These are phyloP conservation scores for Xestia xanthographa DNA, from an alignment of 2,888 invertebrate species.

Conservation along the genomic window DNA sequence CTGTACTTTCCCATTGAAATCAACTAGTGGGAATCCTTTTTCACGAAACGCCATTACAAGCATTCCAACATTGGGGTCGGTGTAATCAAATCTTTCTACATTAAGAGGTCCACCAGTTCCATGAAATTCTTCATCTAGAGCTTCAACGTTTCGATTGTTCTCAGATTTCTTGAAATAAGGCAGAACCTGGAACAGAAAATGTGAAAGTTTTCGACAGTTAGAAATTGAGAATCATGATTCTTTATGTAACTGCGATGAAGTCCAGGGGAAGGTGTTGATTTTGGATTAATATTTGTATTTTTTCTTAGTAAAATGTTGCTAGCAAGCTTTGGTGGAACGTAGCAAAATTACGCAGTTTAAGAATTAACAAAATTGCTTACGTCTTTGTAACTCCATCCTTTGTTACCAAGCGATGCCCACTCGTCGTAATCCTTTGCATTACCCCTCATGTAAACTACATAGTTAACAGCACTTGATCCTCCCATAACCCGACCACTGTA, in stretches of 20 bases:
- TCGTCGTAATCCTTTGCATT: constrained; percentile 92
- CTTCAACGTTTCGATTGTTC: constrained; percentile 89
- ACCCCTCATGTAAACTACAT: constrained; percentile 92
- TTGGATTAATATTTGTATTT: background rate
- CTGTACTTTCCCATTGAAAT: constrained; percentile 90
- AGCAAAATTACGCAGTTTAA: background rate
- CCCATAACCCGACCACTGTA: constrained; percentile 92
- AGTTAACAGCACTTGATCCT: constrained; percentile 92
- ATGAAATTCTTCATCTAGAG: constrained; percentile 88
- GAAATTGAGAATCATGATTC: background rate
- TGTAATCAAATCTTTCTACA: constrained; percentile 91
- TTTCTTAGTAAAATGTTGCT: background rate
- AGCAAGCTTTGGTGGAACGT: background rate
- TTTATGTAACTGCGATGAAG: background rate
- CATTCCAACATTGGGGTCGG: constrained; percentile 89
- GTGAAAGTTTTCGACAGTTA: background rate
- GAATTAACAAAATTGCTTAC: constrained; percentile 69
- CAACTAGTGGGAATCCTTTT: constrained; percentile 89
- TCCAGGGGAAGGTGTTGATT: background rate
- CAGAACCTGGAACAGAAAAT: constrained; percentile 83
- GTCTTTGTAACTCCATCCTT: constrained; percentile 91
- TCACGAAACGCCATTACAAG: constrained; percentile 91
- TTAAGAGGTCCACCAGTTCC: constrained; percentile 90
- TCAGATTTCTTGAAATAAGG: constrained; percentile 93
- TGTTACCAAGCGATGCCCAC: constrained; percentile 92